Evolutionary conservation across 2,888 invertebrate species (phyloP), one percentile per base, ranked within the genome.

Genomic region (Ditylenchus weischeri): DNA sequence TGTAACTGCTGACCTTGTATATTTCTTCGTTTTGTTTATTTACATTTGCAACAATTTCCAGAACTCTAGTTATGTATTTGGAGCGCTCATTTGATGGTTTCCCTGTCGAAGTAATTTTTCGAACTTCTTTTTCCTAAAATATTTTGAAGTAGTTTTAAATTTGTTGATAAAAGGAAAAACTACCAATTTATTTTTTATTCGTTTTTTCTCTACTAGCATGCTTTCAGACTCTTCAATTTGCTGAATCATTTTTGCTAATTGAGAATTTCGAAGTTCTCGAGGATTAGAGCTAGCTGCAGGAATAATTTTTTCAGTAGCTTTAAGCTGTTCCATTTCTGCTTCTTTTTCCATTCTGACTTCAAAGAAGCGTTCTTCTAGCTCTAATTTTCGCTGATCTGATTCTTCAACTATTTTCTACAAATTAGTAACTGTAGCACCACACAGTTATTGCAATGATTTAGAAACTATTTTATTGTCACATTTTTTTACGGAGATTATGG

Each of bases 1-100:
- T 13, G 15, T 64, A 61, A 65, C 60, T 57, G 47, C 66, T 63
- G 72, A 86, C 90, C 85, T 92, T 92, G 78, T 90, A 90, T 68
- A 95, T 95, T 84, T 93, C 93, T 77, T 90, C 88, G 78, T 92
- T 91, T 84, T 96, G 95, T 84, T 94, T 95, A 75, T 90, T 90
- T 69, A 96, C 92, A 84, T 93, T 95, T 51, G 90, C 90, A 75
- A 94, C 92, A 77, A 95, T 94, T 86, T 95, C 95, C 82, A 92
- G 86, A 75, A 96, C 95, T 82, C 93, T 87, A 83, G 36, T 35
- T 23, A 71, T 35, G 43, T 69, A 72, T 50, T 71, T 72, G 19
- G 66, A 19, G 15, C 71, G 65, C 13, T 60, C 71, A n/a, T 60
- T 43, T 3, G 47, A 23, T 18, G 19, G 13, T 11, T 59, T 50